Evolutionary conservation across 2,113 vertebrate species (phyloP).

Genomic region (Beaufortia kweichowensis): DNA sequence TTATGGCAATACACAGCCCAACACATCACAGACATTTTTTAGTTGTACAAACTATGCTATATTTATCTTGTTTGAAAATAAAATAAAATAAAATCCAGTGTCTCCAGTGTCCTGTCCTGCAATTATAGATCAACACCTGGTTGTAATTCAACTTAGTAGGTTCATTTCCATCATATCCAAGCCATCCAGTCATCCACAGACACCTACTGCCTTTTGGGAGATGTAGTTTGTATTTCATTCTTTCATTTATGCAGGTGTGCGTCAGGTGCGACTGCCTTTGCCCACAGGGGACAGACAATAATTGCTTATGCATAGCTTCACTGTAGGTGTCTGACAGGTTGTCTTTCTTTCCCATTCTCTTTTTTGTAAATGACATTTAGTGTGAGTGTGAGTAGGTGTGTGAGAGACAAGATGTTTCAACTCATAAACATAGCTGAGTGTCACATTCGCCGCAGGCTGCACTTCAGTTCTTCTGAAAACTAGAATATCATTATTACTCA

Average conservation of each 20-base stretch:
- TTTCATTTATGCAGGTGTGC: conserved; percentile 41
- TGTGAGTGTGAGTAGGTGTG: conserved; percentile 33
- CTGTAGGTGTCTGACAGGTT: conserved; percentile 60
- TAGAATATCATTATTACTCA: conserved; percentile 19
- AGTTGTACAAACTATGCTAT: neutral
- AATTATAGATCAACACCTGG: conserved; percentile 7
- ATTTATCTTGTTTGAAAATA: neutral
- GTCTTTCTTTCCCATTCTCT: conserved; percentile 24
- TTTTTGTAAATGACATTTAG: conserved; percentile 17
- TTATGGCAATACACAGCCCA: neutral
- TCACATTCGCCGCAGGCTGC: conserved; percentile 39
- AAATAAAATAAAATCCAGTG: neutral
- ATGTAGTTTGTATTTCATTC: conserved; percentile 55
- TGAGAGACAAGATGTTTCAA: conserved; percentile 48
- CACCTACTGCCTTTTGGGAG: conserved; percentile 13
- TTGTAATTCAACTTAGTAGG: neutral
- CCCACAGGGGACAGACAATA: conserved; percentile 64
- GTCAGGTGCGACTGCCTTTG: conserved; percentile 51
- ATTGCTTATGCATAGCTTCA: conserved; percentile 64
- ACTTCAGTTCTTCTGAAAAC: neutral
- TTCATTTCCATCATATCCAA: neutral
- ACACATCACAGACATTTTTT: too few relatives aligned
- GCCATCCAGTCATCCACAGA: conserved; percentile 1
- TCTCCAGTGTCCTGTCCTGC: neutral
- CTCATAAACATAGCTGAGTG: conserved; percentile 22